A percentile compares a stretch with the other conserved stretches of the same genome.
Conservation (phyloP, 2,113 vertebrate genomes). For the Dasypus novemcinctus region DNA sequence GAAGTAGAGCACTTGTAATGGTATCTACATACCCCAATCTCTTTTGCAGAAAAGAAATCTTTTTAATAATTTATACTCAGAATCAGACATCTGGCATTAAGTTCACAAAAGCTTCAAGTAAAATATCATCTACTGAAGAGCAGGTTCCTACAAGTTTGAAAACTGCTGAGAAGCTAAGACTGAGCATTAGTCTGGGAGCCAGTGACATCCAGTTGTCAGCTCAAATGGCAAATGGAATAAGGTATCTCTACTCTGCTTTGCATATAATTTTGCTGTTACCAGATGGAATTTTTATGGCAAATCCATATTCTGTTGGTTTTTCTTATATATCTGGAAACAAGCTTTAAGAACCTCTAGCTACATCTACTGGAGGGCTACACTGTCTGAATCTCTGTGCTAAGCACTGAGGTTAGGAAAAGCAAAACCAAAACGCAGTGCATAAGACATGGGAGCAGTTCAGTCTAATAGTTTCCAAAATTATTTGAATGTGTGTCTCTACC, state of each 20-base stretch:
- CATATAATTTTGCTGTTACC: background rate
- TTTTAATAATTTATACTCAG: constrained; percentile 1
- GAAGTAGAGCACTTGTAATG: background rate
- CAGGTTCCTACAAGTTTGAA: background rate
- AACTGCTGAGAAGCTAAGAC: background rate
- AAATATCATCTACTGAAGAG: background rate
- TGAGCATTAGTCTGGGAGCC: background rate
- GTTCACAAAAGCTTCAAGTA: background rate
- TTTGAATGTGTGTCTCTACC: background rate
- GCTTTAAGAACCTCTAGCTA: background rate
- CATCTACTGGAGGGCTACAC: background rate
- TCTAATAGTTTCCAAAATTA: background rate
- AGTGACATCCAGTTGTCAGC: background rate
- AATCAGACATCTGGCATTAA: background rate
- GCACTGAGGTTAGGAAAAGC: background rate
- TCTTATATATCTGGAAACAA: background rate
- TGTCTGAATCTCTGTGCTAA: background rate
- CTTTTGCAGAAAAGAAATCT: background rate
- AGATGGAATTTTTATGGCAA: background rate
- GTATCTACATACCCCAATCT: background rate
- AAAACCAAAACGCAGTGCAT: too few relatives aligned
- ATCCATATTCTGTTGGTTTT: background rate
- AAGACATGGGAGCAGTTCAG: background rate
- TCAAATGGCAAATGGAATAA: background rate
- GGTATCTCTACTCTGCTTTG: background rate